phyloP scores from a whole-genome alignment of 2,113 vertebrate species.

The Passer montanus region DNA sequence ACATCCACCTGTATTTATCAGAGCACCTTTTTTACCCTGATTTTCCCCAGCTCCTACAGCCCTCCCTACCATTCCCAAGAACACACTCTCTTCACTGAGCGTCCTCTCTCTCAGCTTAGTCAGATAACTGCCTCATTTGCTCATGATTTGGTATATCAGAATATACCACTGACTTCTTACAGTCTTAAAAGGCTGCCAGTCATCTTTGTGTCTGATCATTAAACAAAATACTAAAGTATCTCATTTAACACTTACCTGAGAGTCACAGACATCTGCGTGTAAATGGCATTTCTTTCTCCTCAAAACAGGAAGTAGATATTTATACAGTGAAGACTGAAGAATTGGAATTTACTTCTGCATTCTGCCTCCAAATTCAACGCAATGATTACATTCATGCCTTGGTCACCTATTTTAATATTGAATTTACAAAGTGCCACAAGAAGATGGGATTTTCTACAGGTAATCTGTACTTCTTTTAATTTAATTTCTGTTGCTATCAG shows the following conservation, averaged over 20 bases:
- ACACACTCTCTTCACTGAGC: background rate
- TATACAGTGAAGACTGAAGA: constrained; percentile 95
- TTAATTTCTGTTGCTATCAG: background rate
- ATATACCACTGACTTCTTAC: background rate
- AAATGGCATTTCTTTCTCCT: background rate
- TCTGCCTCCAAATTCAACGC: constrained; percentile 95
- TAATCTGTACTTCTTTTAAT: constrained; percentile 37
- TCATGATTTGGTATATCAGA: background rate
- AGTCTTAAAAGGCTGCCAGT: background rate
- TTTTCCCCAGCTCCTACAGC: background rate
- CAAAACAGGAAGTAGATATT: constrained; percentile 91
- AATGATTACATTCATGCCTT: constrained; percentile 96
- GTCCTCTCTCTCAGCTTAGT: background rate
- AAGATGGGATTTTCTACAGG: constrained; percentile 98
- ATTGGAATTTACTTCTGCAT: constrained; percentile 89
- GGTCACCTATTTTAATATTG: constrained; percentile 97
- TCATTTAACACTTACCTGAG: background rate
- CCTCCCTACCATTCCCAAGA: background rate
- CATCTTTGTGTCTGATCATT: background rate
- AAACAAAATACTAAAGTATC: background rate
- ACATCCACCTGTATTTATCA: background rate
- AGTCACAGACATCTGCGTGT: background rate
- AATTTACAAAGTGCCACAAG: constrained; percentile 99
- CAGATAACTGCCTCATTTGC: background rate
- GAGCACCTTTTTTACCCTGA: background rate